Evolutionary conservation across 2,797 vertebrate genomes (phyloP).

Genomic region (Liparis tanakae): DNA sequence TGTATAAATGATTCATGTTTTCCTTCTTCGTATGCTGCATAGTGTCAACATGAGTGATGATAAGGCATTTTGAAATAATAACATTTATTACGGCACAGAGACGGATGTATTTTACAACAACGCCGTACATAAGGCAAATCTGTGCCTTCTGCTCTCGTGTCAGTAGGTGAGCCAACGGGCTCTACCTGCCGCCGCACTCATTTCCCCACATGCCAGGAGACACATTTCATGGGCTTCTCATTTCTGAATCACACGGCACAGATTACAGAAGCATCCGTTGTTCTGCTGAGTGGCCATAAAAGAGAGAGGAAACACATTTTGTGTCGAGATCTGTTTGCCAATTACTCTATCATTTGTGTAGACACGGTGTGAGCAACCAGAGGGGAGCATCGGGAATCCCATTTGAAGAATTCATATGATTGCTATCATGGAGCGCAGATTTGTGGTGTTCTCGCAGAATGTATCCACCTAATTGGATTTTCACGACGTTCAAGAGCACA

Average conservation of each 20-base stretch:
- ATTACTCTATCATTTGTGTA: slow-evolving; percentile 77
- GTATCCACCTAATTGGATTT: slow-evolving; percentile 78
- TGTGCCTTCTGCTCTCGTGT: slow-evolving; percentile 36
- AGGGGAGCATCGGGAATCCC: slow-evolving; percentile 63
- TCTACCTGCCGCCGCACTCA: slow-evolving; percentile 27
- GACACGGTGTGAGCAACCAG: slow-evolving; percentile 58
- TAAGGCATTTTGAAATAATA: slow-evolving; percentile 50
- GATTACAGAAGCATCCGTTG: slow-evolving; percentile 66
- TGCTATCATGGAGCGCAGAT: slow-evolving; percentile 60
- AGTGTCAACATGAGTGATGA: slow-evolving; percentile 52
- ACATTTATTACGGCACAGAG: slow-evolving; percentile 29
- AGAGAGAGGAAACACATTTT: slow-evolving; percentile 56
- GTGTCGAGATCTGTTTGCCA: slow-evolving; percentile 74
- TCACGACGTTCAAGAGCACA: slow-evolving; percentile 57
- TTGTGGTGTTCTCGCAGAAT: slow-evolving; percentile 62
- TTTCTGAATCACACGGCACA: slow-evolving; percentile 63
- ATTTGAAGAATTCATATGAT: slow-evolving; percentile 75
- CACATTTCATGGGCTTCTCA: slow-evolving; percentile 60
- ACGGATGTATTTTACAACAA: slow-evolving; percentile 3
- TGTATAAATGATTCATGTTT: slow-evolving; percentile 62
- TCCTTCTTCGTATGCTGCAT: slow-evolving; percentile 36
- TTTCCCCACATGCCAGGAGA: slow-evolving; percentile 55
- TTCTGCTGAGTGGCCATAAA: slow-evolving; percentile 73
- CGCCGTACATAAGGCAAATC: slow-evolving; percentile 11
- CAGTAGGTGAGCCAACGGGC: slow-evolving; percentile 32